These are phyloP conservation scores for Hippopotamyrus pictus DNA, from an alignment of 2,797 vertebrate species.

Conservation along the genomic window DNA sequence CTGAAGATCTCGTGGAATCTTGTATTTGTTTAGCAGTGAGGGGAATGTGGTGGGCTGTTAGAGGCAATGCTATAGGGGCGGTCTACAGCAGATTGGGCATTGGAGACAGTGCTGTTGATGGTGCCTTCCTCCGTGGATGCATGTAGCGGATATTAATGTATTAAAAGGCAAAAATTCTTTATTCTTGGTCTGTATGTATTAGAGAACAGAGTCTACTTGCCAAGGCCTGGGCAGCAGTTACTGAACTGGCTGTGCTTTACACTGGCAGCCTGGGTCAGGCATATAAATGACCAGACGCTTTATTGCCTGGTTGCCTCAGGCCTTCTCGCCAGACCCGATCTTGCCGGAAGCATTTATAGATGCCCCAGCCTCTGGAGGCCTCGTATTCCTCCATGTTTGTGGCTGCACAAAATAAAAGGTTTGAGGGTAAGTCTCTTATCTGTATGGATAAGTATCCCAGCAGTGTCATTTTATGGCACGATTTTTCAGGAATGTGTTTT, in stretches of 20 bases:
- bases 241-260: conserved; percentile 38
- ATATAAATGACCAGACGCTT: conserved; percentile 28
- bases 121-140: background rate
- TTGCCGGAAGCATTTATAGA: conserved; percentile 8
- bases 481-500: background rate
- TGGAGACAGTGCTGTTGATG: background rate
- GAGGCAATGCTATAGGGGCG: background rate
- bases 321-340: conserved; percentile 6
- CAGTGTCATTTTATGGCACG: background rate
- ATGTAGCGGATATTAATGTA: background rate
- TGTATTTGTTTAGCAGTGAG: background rate
- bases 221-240: background rate
- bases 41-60: background rate
- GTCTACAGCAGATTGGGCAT: background rate
- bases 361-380: background rate
- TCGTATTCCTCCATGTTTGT: background rate
- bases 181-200: background rate
- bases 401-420: background rate
- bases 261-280: conserved; percentile 46
- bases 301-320: conserved; percentile 41
- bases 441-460: background rate
- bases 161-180: background rate
- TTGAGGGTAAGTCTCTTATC: background rate
- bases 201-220: background rate
- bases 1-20: background rate